Percentiles rank a stretch among this genome's conserved stretches.
phyloP scores from a whole-genome alignment of 2,888 invertebrate species.

The Onthophagus sagittarius region DNA sequence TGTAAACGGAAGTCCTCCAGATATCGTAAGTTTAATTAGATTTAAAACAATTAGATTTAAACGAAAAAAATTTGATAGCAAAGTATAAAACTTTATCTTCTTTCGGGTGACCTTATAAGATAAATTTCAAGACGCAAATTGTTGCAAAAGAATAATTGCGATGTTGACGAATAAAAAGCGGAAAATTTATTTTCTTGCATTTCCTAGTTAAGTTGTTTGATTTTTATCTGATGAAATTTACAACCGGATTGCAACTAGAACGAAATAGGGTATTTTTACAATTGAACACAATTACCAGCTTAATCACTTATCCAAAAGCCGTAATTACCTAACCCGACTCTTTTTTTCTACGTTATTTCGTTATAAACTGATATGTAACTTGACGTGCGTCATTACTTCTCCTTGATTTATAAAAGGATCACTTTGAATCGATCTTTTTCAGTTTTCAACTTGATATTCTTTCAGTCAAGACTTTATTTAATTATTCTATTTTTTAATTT shows the following conservation, averaged over 20 bases:
- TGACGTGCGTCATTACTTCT: neutral
- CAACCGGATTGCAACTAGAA: neutral
- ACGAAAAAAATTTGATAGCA: neutral
- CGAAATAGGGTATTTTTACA: neutral
- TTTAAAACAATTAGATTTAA: neutral
- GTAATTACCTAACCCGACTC: neutral
- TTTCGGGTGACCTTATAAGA: neutral
- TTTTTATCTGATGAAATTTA: neutral
- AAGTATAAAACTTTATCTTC: neutral
- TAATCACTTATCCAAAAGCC: neutral
- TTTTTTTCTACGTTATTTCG: neutral
- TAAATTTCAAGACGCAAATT: neutral
- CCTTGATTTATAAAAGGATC: neutral
- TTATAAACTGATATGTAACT: neutral
- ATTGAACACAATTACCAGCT: neutral
- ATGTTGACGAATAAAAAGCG: neutral
- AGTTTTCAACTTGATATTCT: neutral
- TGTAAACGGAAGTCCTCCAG: slow-evolving; percentile 15
- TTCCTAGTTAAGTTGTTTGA: neutral
- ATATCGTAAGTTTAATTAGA: slow-evolving; percentile 12
- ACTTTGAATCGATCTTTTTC: neutral
- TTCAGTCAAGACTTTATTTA: neutral
- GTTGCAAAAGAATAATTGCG: neutral
- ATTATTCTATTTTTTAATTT: too few relatives aligned
- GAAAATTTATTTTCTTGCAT: neutral